Base-by-base conservation (phyloP, 37 sponge, comb jelly and placozoan genomes). In the Aphrocallistes beatrix region DNA sequence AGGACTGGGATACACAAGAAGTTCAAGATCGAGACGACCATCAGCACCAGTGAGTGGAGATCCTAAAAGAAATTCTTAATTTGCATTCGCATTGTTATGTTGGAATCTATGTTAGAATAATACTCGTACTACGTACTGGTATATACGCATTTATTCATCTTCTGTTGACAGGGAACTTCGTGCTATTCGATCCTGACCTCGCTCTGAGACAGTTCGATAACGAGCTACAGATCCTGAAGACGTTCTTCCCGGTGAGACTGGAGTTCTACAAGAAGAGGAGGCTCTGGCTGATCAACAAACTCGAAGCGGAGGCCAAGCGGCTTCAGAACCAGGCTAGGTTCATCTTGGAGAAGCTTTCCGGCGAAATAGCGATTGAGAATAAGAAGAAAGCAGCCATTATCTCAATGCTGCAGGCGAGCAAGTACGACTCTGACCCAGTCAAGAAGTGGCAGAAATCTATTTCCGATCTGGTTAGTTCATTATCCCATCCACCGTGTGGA, bases 341-440 rank as follows among this genome's bases (percentile, higher is more conserved):
- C 83, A 95, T 97, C 40, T 23, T 90, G 51, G 98, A 97, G 85
- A 97, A 89, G 81, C 91, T 91, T 19, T 91, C 90, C 9, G 92
- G 95, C 10, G 51, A 40, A 69, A 23, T 28, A 1, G 23, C 38
- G 1, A 49, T 88, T 86, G 98, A 90, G 47, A 93, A 92, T 75
- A 91, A 91, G 83, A 88, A 86, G 34, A 93, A 92, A 60, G 37
- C 39, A 16, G 91, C 89, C n/a, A 86, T 97, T 85, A 88, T 97
- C 10, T 84, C 86, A 9, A 36, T 81, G 23, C 86, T 97, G 50
- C 86, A 87, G 84, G 37, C 75, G 0, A 38, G 83, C 19, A 90
- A 89, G 81, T 97, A 91, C 81, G 90, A 87, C 23, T 88, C 90
- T 36, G 98, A 97, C 51, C 98, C 98, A 1, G 89, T 97, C 32